Evolutionary conservation across 2,797 vertebrate genomes (phyloP), one percentile per base, ranked within the genome.

Genomic region (Lateolabrax maculatus): DNA sequence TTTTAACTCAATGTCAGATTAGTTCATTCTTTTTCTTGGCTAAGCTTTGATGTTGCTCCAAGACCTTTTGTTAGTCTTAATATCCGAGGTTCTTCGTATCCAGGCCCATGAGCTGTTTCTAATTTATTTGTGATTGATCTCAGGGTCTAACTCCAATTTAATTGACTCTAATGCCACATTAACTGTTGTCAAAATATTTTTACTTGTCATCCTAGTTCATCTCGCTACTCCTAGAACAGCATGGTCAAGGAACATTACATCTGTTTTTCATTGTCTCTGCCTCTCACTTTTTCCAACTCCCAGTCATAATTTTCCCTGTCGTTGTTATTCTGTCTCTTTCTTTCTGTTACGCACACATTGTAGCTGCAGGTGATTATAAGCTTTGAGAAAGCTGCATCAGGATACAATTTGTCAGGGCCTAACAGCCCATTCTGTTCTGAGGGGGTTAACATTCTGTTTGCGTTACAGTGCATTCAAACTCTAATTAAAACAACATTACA

Each of bases 401-500:
- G 93, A 95, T 94, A 93, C 93, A 95, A 95, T 97, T 96, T 96
- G 96, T 97, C 95, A 95, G 95, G 85, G 90, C 91, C 93, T 93
- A 95, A 96, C 96, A 96, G 96, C 96, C 95, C 94, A 94, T 96
- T 97, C 95, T 95, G 95, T 96, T 96, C 96, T 93, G 96, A 97
- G 97, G 96, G 97, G 97, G 97, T 99, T 99, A 98, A 98, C 97
- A 97, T 98, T 98, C 96, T 98, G 98, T 97, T 99, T 98, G 98
- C 97, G 97, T 99, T 99, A 97, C 97, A 97, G 97, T 98, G 97
- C 96, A 97, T 98, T 98, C 97, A 98, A 96, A 96, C 97, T 97
- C 97, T 98, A 99, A 99, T 99, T 99, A 99, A 99, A 99, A 98
- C 97, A 98, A 97, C 97, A 98, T 99, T 99, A 98, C 97, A 97